phyloP scores from a whole-genome alignment of 2,113 vertebrate genomes.

The Carassius carassius region DNA sequence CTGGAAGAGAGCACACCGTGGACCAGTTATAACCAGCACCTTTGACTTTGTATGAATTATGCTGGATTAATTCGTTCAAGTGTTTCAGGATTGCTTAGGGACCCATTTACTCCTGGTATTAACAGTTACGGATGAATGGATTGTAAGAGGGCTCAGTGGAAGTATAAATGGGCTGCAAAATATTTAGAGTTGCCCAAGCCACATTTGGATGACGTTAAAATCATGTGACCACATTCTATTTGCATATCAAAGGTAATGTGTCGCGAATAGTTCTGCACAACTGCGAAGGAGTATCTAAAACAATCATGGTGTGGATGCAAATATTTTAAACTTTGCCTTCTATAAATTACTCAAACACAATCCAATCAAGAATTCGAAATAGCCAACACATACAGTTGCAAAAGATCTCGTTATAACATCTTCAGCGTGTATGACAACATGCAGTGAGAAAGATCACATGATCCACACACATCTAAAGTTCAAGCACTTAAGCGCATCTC shows the following conservation, averaged over 20 bases:
- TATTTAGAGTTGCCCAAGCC: background rate
- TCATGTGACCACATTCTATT: background rate
- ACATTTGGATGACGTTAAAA: background rate
- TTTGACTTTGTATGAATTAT: no score
- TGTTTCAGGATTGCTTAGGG: background rate
- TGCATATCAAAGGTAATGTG: background rate
- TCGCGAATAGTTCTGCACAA: background rate
- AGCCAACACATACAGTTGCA: background rate
- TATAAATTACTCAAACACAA: background rate
- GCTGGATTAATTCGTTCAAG: background rate
- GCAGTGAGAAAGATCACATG: background rate
- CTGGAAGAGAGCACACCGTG: constrained; percentile 65
- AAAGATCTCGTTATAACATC: no score
- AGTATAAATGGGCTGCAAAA: background rate
- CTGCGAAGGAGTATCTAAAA: background rate
- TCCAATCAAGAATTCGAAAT: background rate
- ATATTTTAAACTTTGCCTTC: background rate
- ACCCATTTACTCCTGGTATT: background rate
- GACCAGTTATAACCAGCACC: background rate
- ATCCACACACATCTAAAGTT: background rate
- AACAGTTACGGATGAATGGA: background rate
- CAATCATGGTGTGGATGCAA: background rate
- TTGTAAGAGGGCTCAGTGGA: background rate
- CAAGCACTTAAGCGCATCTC: background rate
- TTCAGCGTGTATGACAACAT: background rate